phyloP scores from a whole-genome alignment of 1,140 invertebrate species.

The Dendrolimus kikuchii region DNA sequence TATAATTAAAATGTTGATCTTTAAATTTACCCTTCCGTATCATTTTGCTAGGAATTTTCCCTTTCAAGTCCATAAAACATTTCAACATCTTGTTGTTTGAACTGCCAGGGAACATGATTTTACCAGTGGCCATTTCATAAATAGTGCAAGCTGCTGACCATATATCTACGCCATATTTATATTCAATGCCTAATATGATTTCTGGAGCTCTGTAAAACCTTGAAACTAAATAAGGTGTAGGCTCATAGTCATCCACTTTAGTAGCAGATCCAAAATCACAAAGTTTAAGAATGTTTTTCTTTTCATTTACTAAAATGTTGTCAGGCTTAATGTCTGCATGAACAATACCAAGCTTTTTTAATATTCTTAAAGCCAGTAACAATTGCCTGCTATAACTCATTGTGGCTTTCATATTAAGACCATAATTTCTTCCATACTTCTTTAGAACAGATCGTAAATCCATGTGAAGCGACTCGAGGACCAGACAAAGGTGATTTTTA shows the following conservation, averaged over 20 bases:
- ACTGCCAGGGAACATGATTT: constrained; percentile 97
- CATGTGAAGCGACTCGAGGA: constrained; percentile 96
- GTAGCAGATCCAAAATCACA: constrained; percentile 99
- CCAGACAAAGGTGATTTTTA: constrained; percentile 97
- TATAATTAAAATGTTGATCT: constrained; percentile 97
- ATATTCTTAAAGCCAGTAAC: constrained; percentile 91
- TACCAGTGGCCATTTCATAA: constrained; percentile 98
- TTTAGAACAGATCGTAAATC: constrained; percentile 94
- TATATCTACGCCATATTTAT: constrained; percentile 97
- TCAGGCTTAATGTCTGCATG: constrained; percentile 99
- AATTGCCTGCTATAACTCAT: constrained; percentile 97
- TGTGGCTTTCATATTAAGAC: constrained; percentile 98
- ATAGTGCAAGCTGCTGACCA: constrained; percentile 99
- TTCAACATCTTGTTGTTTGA: constrained; percentile 99
- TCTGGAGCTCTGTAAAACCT: constrained; percentile 98
- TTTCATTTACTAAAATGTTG: constrained; percentile 99
- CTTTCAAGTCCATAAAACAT: constrained; percentile 98
- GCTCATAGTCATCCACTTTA: constrained; percentile 95
- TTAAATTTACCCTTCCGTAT: constrained; percentile 95
- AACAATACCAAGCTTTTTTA: constrained; percentile 96
- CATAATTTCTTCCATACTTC: constrained; percentile 98
- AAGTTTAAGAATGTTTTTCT: constrained; percentile 95
- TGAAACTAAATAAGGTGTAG: constrained; percentile 98
- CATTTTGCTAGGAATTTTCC: constrained; percentile 94
- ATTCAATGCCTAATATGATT: constrained; percentile 97